Evolutionary conservation across 2,113 vertebrate genomes (phyloP).

Genomic region (Hylia prasina): DNA sequence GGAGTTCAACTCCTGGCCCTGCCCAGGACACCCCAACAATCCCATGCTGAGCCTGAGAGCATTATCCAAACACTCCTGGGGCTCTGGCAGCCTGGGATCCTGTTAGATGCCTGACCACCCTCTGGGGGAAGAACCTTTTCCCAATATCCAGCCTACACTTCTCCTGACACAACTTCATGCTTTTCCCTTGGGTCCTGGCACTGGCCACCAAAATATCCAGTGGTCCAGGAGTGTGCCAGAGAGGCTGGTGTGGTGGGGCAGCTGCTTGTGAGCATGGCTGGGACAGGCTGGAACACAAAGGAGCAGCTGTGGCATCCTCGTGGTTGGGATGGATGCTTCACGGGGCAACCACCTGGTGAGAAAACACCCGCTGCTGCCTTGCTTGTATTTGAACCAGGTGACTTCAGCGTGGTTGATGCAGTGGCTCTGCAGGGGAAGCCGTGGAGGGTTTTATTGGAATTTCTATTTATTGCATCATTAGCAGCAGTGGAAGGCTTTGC

Average conservation of each 20-base stretch:
- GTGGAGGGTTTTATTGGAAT: not conserved
- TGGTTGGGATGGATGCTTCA: not conserved
- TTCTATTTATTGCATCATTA: constrained; percentile 10
- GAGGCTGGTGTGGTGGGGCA: not conserved
- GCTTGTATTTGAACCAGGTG: not conserved
- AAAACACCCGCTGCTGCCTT: not conserved
- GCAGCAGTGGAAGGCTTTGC: not conserved
- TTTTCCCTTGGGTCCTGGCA: not conserved
- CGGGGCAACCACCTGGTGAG: not conserved
- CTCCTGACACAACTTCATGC: not conserved
- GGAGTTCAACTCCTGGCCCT: not conserved
- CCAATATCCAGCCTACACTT: not conserved
- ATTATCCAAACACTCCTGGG: not conserved
- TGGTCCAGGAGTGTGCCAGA: not conserved
- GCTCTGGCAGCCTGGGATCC: not conserved
- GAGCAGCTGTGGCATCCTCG: not conserved
- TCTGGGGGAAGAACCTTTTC: not conserved
- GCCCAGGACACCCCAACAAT: not conserved
- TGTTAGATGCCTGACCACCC: not conserved
- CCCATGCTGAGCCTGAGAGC: not conserved
- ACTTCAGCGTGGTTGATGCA: not conserved
- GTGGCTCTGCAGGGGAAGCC: not conserved
- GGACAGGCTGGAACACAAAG: accelerated
- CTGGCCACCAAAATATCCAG: not conserved
- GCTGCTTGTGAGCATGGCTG: not conserved